Conservation (phyloP, 2,797 vertebrate species). For the Clamator glandarius region DNA sequence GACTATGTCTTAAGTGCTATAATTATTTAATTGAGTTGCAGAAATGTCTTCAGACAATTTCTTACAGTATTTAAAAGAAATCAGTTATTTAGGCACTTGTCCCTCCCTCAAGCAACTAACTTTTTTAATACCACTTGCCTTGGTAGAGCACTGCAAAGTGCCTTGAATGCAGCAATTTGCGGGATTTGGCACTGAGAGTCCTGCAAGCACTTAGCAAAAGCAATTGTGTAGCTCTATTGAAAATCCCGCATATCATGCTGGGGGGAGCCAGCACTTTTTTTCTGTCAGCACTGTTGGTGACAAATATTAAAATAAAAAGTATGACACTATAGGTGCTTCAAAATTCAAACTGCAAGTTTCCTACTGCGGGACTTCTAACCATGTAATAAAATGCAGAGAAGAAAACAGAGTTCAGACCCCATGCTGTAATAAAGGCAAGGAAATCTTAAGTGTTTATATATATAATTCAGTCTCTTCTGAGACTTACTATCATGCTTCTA, state of each 20-base stretch:
- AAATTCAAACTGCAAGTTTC: slow-evolving; percentile 74
- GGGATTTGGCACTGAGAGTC: slow-evolving; percentile 52
- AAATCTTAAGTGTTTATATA: slow-evolving; percentile 76
- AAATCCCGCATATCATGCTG: slow-evolving; percentile 56
- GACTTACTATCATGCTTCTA: slow-evolving; percentile 50
- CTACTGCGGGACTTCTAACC: slow-evolving; percentile 76
- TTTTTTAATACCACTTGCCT: slow-evolving; percentile 17
- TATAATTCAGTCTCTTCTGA: slow-evolving; percentile 75
- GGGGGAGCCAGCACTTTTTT: slow-evolving; percentile 72
- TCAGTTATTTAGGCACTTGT: neutral
- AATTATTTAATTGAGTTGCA: neutral
- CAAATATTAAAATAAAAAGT: slow-evolving; percentile 75
- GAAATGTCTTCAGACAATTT: neutral
- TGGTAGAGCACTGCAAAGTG: slow-evolving; percentile 22
- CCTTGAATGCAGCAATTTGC: slow-evolving; percentile 61
- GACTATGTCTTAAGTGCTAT: neutral
- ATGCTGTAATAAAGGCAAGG: slow-evolving; percentile 73
- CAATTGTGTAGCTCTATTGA: slow-evolving; percentile 68
- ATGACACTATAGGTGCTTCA: slow-evolving; percentile 77
- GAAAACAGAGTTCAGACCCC: slow-evolving; percentile 75
- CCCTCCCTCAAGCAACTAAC: slow-evolving; percentile 36
- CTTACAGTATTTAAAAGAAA: neutral
- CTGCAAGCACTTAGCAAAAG: slow-evolving; percentile 72
- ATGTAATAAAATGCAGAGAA: slow-evolving; percentile 75
- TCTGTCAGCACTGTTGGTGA: slow-evolving; percentile 69